phyloP scores from a whole-genome alignment of 2,797 vertebrate genomes.

The Urocyon cinereoargenteus region DNA sequence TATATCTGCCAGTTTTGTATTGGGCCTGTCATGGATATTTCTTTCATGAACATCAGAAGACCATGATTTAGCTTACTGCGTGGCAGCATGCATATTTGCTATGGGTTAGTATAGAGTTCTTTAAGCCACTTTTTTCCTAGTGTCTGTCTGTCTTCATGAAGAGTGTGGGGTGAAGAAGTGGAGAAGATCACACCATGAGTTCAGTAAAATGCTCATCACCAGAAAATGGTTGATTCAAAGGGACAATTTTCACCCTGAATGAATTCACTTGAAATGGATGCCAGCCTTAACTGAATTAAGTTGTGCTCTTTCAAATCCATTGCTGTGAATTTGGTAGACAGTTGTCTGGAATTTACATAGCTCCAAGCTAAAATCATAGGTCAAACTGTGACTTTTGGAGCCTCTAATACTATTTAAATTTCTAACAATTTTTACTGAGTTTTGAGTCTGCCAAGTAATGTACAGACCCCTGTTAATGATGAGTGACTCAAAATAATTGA shows the following conservation, averaged over 20 bases:
- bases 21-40: neutral
- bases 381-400: conserved; percentile 70
- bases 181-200: conserved; percentile 14
- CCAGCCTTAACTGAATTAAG: conserved; percentile 68
- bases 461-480: neutral
- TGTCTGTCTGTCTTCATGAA: neutral
- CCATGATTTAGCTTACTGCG: neutral
- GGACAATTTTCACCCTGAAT: conserved; percentile 67
- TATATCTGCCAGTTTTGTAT: neutral
- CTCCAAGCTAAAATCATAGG: conserved; percentile 69
- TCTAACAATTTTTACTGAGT: conserved; percentile 43
- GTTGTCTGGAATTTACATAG: conserved; percentile 66
- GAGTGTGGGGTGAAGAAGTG: neutral
- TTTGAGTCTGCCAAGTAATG: conserved; percentile 3
- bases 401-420: conserved; percentile 36
- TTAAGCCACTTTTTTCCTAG: neutral
- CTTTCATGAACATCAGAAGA: conserved; percentile 25
- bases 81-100: neutral
- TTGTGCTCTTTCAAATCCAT: conserved; percentile 44
- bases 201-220: neutral
- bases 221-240: conserved; percentile 71
- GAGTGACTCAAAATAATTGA: conserved; percentile 51
- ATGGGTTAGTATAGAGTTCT: neutral
- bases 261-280: conserved; percentile 65
- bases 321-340: conserved; percentile 48